These are phyloP conservation scores for Marisa cornuarietis DNA, from an alignment of 1,140 invertebrate species.

Conservation along the genomic window DNA sequence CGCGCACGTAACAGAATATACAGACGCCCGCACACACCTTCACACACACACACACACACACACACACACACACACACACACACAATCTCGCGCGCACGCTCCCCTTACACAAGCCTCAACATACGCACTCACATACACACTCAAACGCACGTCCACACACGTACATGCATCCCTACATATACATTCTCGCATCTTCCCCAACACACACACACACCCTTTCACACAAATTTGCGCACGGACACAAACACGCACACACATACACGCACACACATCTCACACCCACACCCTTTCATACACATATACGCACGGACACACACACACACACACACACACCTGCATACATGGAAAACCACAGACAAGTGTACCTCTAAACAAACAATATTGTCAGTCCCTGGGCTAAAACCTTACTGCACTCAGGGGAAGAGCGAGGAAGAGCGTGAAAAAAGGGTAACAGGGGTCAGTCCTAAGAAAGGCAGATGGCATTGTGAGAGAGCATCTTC, in stretches of 20 bases:
- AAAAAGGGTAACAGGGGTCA: slow-evolving; percentile 1
- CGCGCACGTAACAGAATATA: not conserved
- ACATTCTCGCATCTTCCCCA: not conserved
- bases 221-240: not conserved
- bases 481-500: not conserved
- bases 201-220: slow-evolving; percentile 16
- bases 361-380: not conserved
- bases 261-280: no score
- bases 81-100: no score
- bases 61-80: slow-evolving; percentile 13
- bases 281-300: no score
- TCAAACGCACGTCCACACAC: no score
- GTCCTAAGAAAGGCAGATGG: not conserved
- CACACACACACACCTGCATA: slow-evolving; percentile 1
- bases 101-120: no score
- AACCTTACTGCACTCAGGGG: not conserved
- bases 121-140: no score
- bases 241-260: slow-evolving; percentile 1
- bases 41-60: slow-evolving; percentile 14
- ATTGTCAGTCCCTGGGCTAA: not conserved
- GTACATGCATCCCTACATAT: not conserved
- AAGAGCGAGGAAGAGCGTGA: not conserved
- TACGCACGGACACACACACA: slow-evolving; percentile 9
- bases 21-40: not conserved
- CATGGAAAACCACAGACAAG: not conserved